Evolutionary conservation across 2,888 invertebrate genomes (phyloP).

Genomic region (Steromphala cineraria): DNA sequence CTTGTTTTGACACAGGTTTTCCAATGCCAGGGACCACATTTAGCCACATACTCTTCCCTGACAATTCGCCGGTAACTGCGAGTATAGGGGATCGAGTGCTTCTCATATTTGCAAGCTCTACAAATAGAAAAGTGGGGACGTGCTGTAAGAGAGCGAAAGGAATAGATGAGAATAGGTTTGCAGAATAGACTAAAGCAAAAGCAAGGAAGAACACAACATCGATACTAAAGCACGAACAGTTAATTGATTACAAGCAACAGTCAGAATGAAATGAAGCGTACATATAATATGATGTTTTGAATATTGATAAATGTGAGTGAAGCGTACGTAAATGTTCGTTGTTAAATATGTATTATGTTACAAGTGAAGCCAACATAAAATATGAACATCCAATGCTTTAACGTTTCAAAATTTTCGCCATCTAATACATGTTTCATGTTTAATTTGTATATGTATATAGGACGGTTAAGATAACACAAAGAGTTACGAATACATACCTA

Average conservation of each 20-base stretch:
- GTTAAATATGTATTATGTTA: too few relatives aligned
- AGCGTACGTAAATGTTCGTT: too few relatives aligned
- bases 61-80: constrained; percentile 54
- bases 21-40: constrained; percentile 61
- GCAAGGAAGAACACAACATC: neutral
- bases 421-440: too few relatives aligned
- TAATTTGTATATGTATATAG: too few relatives aligned
- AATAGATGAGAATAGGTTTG: neutral
- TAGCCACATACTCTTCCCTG: constrained; percentile 49
- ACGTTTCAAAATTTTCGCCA: too few relatives aligned
- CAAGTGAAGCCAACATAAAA: too few relatives aligned
- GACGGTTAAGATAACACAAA: too few relatives aligned
- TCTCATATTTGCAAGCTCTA: constrained; percentile 60
- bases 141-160: constrained; percentile 11
- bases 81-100: constrained; percentile 53
- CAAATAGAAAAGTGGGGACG: constrained; percentile 25
- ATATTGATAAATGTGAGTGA: too few relatives aligned
- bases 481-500: constrained; percentile 43
- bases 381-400: too few relatives aligned
- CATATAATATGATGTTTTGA: too few relatives aligned
- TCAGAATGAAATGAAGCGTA: neutral
- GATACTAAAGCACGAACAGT: neutral
- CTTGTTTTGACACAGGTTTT: constrained; percentile 60
- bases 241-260: neutral
- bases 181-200: neutral